Conservation (phyloP, 2,888 invertebrate species). For the Megastigmus dorsalis region DNA sequence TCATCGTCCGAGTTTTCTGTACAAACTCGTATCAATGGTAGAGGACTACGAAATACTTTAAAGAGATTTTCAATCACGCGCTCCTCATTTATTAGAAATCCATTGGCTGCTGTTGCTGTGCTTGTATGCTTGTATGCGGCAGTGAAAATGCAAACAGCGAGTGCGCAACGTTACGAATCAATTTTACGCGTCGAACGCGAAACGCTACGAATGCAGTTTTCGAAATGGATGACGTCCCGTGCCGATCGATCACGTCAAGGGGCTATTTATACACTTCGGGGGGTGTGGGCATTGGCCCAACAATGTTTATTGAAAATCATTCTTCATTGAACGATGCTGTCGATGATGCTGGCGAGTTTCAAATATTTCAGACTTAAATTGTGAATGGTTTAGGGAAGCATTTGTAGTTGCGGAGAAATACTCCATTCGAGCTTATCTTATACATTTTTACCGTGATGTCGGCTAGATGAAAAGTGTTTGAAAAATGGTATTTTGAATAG, state of each 20-base stretch:
- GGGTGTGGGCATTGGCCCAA: too few species aligned
- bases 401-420: too few species aligned
- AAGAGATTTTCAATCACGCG: neutral
- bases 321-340: too few species aligned
- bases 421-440: too few species aligned
- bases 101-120: neutral
- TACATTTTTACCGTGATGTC: too few species aligned
- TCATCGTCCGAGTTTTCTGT: conserved; percentile 11
- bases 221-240: neutral
- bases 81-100: neutral
- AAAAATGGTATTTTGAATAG: too few species aligned
- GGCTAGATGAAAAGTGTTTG: too few species aligned
- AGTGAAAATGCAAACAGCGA: conserved; percentile 6
- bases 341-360: too few species aligned
- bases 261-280: conserved; percentile 9
- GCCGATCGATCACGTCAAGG: conserved; percentile 19
- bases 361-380: too few species aligned
- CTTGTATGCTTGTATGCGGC: too few species aligned
- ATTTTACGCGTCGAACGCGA: neutral
- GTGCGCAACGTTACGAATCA: neutral
- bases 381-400: too few species aligned
- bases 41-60: neutral
- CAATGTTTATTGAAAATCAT: too few species aligned
- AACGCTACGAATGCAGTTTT: neutral
- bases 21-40: neutral